Percentiles rank a stretch among this genome's conserved stretches.
phyloP scores from a whole-genome alignment of 2,888 invertebrate species.

The Eupithecia inturbata region DNA sequence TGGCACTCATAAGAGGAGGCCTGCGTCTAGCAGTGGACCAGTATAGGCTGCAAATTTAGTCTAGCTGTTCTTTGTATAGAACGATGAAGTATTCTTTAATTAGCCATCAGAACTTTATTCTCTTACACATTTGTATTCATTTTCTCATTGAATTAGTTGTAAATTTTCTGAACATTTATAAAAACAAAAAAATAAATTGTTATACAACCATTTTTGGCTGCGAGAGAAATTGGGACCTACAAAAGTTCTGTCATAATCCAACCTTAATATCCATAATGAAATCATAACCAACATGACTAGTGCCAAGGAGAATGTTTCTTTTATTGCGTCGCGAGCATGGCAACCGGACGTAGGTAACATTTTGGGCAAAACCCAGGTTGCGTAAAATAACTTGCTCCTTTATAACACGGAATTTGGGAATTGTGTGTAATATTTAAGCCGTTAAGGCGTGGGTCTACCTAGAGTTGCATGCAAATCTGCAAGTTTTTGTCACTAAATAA shows the following conservation, averaged over 20 bases:
- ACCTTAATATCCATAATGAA: background rate
- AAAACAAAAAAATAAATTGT: no score
- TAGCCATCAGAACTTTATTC: background rate
- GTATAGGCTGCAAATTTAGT: no score
- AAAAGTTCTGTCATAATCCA: background rate
- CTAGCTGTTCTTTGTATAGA: no score
- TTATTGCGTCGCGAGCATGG: conserved; percentile 13
- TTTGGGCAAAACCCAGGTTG: conserved; percentile 20
- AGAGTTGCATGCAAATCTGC: background rate
- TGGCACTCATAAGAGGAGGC: no score
- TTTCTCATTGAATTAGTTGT: no score
- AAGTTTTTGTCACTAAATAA: background rate
- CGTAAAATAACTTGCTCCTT: conserved; percentile 6
- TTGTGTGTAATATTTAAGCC: background rate
- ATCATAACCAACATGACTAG: conserved; percentile 6
- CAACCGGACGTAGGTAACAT: conserved; percentile 13
- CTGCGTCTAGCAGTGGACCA: no score
- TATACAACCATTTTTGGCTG: no score
- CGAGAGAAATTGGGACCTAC: background rate
- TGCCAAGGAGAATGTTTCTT: conserved; percentile 6
- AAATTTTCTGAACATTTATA: no score
- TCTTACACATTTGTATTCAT: no score
- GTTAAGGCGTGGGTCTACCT: background rate
- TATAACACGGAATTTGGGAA: background rate
- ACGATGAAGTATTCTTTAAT: background rate